Conservation (phyloP, 2,888 invertebrate species). For the Andricus quercusramuli region DNA sequence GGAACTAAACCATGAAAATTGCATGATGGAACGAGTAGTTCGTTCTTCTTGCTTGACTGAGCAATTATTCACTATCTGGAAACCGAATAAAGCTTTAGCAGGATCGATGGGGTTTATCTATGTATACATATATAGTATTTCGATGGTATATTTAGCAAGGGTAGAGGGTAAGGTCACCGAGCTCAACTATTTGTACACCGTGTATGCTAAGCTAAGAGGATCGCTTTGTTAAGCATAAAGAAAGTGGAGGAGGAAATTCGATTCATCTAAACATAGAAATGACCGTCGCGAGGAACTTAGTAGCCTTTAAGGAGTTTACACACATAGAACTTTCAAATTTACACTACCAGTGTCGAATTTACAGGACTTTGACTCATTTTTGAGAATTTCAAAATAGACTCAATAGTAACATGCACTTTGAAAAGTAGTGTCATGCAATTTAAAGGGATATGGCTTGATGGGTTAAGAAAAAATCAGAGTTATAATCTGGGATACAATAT, state of each 20-base stretch:
- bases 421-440: too few relatives aligned
- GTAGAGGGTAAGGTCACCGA: conserved; percentile 22
- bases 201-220: conserved; percentile 66
- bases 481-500: too few relatives aligned
- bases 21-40: not conserved
- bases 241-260: conserved; percentile 75
- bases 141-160: conserved; percentile 28
- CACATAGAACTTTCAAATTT: conserved; percentile 49
- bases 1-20: conserved; percentile 2
- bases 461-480: too few relatives aligned
- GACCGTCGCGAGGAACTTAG: conserved; percentile 72
- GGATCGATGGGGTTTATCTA: conserved; percentile 31
- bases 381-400: too few relatives aligned
- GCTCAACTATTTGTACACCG: conserved; percentile 65
- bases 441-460: too few relatives aligned
- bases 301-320: conserved; percentile 67
- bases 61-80: conserved; percentile 19
- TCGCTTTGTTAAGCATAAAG: conserved; percentile 75
- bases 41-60: conserved; percentile 13
- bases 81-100: conserved; percentile 20
- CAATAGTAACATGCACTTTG: too few relatives aligned
- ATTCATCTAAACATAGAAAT: conserved; percentile 77
- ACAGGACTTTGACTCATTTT: too few relatives aligned
- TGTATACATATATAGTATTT: conserved; percentile 6
- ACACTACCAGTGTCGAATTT: too few relatives aligned